phyloP scores from a whole-genome alignment of 1,140 invertebrate species.

The Schlechtendalia chinensis region DNA sequence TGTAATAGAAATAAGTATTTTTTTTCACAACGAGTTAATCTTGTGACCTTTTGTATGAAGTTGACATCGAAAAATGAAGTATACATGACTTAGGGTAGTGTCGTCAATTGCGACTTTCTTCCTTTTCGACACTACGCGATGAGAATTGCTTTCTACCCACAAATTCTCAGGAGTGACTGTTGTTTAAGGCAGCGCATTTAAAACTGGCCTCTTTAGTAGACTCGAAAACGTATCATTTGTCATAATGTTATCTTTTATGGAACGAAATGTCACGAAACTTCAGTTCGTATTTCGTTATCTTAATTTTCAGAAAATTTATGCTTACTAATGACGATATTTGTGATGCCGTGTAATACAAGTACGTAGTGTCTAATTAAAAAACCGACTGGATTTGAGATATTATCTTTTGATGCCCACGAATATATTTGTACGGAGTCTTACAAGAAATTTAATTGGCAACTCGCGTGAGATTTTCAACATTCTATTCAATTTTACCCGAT shows the following conservation, averaged over 20 bases:
- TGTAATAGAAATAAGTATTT: neutral
- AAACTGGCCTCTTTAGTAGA: neutral
- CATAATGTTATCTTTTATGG: neutral
- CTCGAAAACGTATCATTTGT: slow-evolving; percentile 18
- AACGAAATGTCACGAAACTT: slow-evolving; percentile 20
- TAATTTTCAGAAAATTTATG: neutral
- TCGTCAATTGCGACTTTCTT: neutral
- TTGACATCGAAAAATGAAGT: slow-evolving; percentile 32
- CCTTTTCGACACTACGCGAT: neutral
- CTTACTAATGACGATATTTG: too few species aligned
- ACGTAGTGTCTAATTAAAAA: too few species aligned
- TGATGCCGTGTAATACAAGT: too few species aligned
- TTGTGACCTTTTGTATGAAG: slow-evolving; percentile 25
- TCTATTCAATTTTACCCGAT: too few species aligned
- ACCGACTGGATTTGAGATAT: too few species aligned
- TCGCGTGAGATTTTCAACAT: too few species aligned
- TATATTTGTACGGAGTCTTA: too few species aligned
- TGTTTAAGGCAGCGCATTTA: slow-evolving; percentile 1
- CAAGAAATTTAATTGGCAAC: too few species aligned
- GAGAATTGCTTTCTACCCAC: neutral
- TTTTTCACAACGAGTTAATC: slow-evolving; percentile 10
- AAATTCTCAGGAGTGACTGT: neutral
- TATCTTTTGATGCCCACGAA: too few species aligned
- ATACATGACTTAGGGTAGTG: neutral
- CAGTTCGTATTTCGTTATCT: too few species aligned